phyloP scores from a whole-genome alignment of 2,797 vertebrate genomes.

The Poliocrania exsul region DNA sequence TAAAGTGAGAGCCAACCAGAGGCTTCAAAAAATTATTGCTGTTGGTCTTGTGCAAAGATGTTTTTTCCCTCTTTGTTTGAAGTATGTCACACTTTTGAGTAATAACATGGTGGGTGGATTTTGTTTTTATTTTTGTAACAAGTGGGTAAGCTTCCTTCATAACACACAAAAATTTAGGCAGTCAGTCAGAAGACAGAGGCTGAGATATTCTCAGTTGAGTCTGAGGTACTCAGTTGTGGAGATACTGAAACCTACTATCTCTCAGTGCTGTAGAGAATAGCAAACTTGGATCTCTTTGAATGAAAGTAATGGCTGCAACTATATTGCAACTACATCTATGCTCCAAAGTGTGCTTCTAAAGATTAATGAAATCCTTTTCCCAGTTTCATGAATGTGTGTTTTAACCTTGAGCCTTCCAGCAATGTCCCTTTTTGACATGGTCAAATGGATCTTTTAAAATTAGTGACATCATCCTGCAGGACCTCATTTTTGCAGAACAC shows the following conservation, averaged over 20 bases:
- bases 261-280: neutral
- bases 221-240: neutral
- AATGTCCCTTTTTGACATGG: neutral
- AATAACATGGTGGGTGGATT: neutral
- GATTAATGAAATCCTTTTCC: neutral
- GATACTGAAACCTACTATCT: neutral
- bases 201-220: neutral
- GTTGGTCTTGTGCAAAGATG: neutral
- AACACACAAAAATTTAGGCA: neutral
- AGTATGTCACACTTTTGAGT: neutral
- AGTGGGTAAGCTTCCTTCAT: neutral
- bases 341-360: slow-evolving; percentile 1
- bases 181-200: neutral
- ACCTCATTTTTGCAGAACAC: neutral
- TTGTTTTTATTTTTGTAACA: neutral
- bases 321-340: neutral
- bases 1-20: neutral
- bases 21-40: neutral
- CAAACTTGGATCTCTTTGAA: slow-evolving; percentile 13
- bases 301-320: slow-evolving; percentile 4
- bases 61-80: neutral
- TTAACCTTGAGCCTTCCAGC: neutral
- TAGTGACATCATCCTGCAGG: neutral
- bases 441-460: neutral
- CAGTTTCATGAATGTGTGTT: neutral